Percentiles rank a stretch among this genome's conserved stretches.
phyloP scores from a whole-genome alignment of 2,888 invertebrate genomes.

The Halocaridina rubra region DNA sequence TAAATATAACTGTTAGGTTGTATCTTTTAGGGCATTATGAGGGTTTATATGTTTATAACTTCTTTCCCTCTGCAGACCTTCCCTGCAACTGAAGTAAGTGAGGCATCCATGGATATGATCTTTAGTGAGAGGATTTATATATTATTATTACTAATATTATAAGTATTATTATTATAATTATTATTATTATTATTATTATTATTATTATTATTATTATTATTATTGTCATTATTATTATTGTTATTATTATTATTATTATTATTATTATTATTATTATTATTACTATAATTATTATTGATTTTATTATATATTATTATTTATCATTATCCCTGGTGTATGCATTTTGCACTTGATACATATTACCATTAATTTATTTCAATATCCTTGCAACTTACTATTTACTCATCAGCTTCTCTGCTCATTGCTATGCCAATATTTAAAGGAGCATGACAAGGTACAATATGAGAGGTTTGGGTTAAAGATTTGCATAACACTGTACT shows the following conservation, averaged over 20 bases:
- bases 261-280: constrained; percentile 11
- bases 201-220: too few relatives aligned
- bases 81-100: constrained; percentile 62
- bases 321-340: constrained; percentile 55
- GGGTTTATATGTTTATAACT: constrained; percentile 48
- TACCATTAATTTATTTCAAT: constrained; percentile 57
- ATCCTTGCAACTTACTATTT: constrained; percentile 56
- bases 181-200: constrained; percentile 10
- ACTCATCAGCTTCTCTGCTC: constrained; percentile 63
- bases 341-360: constrained; percentile 54
- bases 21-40: constrained; percentile 22
- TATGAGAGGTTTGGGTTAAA: constrained; percentile 59
- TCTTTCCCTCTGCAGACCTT: constrained; percentile 62
- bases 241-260: constrained; percentile 16
- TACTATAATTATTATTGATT: constrained; percentile 9
- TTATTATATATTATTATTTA: constrained; percentile 29
- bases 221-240: constrained; percentile 1
- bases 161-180: constrained; percentile 9
- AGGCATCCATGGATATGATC: constrained; percentile 43
- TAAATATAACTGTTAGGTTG: constrained; percentile 15
- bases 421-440: constrained; percentile 61
- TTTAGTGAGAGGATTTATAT: constrained; percentile 50
- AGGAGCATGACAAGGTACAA: constrained; percentile 63
- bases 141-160: constrained; percentile 23
- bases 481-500: constrained; percentile 44